A percentile compares a stretch with the other conserved stretches of the same genome.
These are phyloP conservation scores for Leptopterna dolabrata DNA, from an alignment of 2,888 invertebrate species.

Conservation along the genomic window DNA sequence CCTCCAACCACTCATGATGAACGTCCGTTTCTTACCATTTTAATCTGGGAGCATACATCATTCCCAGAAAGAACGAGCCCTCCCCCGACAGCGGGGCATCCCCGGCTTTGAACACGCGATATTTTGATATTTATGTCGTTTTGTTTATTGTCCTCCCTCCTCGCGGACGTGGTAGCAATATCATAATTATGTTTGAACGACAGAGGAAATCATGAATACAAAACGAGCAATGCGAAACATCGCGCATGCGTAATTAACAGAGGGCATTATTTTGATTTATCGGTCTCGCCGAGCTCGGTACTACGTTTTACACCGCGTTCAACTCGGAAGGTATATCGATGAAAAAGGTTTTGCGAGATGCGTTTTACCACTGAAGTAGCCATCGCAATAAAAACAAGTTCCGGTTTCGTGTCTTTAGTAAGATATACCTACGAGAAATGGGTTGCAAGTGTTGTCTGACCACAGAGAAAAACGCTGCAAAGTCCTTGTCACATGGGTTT, in stretches of 20 bases:
- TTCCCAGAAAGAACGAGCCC: not conserved
- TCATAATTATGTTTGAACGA: not conserved
- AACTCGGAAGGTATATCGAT: not conserved
- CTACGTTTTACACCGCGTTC: not conserved
- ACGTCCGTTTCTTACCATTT: conserved; percentile 2
- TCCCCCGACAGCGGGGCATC: not conserved
- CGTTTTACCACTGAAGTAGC: not conserved
- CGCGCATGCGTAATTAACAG: conserved; percentile 10
- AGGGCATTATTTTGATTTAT: not conserved
- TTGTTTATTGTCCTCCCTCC: conserved; percentile 5
- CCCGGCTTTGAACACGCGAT: not conserved
- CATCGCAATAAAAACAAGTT: not conserved
- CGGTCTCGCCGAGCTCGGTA: not conserved
- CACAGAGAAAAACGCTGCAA: too few species aligned
- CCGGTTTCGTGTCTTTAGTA: not conserved
- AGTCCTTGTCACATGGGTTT: too few species aligned
- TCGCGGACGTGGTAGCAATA: not conserved
- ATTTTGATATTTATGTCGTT: conserved; percentile 11
- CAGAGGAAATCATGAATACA: not conserved
- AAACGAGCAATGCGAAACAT: not conserved
- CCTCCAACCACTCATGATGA: not conserved
- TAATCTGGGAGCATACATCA: conserved; percentile 1
- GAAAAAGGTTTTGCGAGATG: not conserved
- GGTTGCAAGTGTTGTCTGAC: not conserved
- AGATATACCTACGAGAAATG: not conserved